phyloP scores from a whole-genome alignment of 1,140 invertebrate genomes.

The Agrilus planipennis region DNA sequence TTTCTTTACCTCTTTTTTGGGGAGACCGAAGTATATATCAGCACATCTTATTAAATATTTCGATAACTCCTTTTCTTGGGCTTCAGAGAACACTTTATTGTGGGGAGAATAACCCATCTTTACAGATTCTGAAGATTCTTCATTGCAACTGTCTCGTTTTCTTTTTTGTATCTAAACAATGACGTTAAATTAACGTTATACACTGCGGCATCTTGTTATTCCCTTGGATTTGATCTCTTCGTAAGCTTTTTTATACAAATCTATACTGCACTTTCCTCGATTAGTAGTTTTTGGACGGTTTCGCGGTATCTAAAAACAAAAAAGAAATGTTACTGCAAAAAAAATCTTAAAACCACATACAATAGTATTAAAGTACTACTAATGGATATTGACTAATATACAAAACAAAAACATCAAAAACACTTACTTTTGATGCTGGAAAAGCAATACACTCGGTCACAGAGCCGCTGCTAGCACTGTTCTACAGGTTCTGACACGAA shows the following conservation, averaged over 20 bases:
- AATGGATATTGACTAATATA: neutral
- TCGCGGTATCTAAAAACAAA: conserved; percentile 1
- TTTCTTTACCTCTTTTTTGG: conserved; percentile 14
- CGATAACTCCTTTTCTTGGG: conserved; percentile 1
- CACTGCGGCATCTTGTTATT: neutral
- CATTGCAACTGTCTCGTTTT: neutral
- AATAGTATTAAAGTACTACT: neutral
- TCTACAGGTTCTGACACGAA: neutral
- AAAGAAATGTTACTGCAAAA: neutral
- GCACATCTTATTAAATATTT: conserved; percentile 3
- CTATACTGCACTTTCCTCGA: neutral
- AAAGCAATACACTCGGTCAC: neutral
- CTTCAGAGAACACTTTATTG: conserved; percentile 3
- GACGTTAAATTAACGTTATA: neutral
- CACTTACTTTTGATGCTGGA: conserved; percentile 2
- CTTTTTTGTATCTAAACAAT: conserved; percentile 1
- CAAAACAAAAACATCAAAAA: neutral
- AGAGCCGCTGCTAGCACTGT: neutral
- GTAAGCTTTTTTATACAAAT: neutral
- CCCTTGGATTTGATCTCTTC: neutral
- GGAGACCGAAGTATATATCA: conserved; percentile 21
- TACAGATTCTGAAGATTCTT: neutral
- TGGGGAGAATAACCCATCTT: neutral
- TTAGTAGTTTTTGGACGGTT: neutral
- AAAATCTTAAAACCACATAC: neutral